Base-by-base conservation (phyloP, 2,113 vertebrate genomes). In the Charina bottae region DNA sequence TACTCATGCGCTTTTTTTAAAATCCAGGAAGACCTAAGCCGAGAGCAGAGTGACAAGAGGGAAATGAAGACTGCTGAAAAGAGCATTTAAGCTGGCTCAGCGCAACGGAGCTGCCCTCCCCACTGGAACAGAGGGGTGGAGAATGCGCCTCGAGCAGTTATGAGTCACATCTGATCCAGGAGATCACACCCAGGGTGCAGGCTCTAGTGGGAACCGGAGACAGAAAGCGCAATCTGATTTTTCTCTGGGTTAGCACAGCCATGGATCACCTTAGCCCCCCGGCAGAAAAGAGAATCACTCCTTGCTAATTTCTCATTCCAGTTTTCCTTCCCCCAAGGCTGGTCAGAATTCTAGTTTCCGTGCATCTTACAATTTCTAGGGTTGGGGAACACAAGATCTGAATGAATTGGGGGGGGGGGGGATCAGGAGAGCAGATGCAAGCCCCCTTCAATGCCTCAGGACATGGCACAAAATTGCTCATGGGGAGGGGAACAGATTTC, bases 401-500 rank as follows among this genome's bases (percentile, higher is more conserved):
- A 15, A 72, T 19, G 33, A 72, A 72, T 6, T n/a, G n/a, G n/a
- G 64, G n/a, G 33, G 13, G 12, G n/a, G n/a, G 6, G 64, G 64
- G 3, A 72, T 72, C 6, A 72, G 33, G 17, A 19, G 15, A 19
- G 68, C 17, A 0, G 2, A 19, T 1, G 2, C n/a, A 72, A 37
- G n/a, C 5, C 68, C 2, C 15, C 64, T 72, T 37, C n/a, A 0
- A 0, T 33, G 13, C 12, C 2, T 33, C 12, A 5, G n/a, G 62
- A 68, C 5, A 2, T 17, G 64, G 28, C 19, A 19, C n/a, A 33
- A 72, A 72, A 72, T 19, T 72, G 4, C 49, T 6, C 12, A 15
- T n/a, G 68, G 33, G 15, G 15, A n/a, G 28, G 12, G 28, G 11
- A 19, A 37, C 15, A 0, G 0, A 19, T 0, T 6, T 17, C 2